Conservation (phyloP, 2,113 vertebrate genomes). For the Blennius ocellaris region DNA sequence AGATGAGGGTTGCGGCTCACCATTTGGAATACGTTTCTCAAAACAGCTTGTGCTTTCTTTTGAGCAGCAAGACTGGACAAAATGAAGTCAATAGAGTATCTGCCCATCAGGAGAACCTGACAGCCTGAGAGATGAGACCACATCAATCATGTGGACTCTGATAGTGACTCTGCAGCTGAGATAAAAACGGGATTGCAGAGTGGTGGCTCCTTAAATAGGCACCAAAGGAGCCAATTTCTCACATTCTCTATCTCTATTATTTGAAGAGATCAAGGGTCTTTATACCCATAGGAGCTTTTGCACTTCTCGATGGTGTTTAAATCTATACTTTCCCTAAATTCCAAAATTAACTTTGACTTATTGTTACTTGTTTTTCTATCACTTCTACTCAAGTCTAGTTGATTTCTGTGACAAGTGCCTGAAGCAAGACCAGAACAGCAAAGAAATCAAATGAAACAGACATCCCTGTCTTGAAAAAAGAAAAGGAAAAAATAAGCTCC, state of each 20-base stretch:
- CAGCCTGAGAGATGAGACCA: conserved; percentile 67
- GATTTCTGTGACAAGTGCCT: no score
- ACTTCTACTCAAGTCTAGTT: no score
- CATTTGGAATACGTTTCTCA: conserved; percentile 48
- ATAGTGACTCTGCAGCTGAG: conserved; percentile 45
- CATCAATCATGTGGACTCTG: conserved; percentile 78
- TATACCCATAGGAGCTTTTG: conserved; percentile 17
- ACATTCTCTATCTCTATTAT: conserved; percentile 42
- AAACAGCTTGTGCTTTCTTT: conserved; percentile 45
- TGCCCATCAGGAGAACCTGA: conserved; percentile 66
- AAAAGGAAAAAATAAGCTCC: conserved; percentile 16
- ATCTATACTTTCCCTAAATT: conserved; percentile 21
- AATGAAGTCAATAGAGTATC: conserved; percentile 72
- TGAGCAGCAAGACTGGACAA: conserved; percentile 37
- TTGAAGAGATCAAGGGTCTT: conserved; percentile 49
- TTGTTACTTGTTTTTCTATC: not conserved
- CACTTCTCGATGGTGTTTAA: conserved; percentile 6
- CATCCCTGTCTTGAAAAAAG: no score
- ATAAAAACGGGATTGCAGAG: conserved; percentile 54
- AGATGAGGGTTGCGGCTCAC: conserved; percentile 58
- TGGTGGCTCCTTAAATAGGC: conserved; percentile 52
- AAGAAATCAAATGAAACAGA: not conserved
- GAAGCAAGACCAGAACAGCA: no score
- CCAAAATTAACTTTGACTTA: not conserved
- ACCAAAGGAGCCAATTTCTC: conserved; percentile 36